These are phyloP conservation scores for Mesorhabditis spiculigera DNA, from an alignment of 2,888 invertebrate species.

Conservation along the genomic window DNA sequence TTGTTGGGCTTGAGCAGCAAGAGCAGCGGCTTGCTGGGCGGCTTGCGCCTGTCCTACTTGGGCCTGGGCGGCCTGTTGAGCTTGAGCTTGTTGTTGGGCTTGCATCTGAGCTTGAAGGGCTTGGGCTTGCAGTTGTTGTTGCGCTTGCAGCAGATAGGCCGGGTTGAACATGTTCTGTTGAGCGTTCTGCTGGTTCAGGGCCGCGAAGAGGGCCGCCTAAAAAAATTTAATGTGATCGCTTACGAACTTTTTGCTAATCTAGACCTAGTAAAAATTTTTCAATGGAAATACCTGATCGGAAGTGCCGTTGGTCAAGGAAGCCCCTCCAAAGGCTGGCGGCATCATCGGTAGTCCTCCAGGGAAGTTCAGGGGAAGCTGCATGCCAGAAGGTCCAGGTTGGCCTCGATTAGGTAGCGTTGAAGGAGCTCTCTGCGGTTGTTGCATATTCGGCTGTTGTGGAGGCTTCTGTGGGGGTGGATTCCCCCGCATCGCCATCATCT, in stretches of 20 bases:
- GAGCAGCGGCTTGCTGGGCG: too few relatives aligned
- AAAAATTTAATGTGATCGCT: neutral
- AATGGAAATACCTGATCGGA: neutral
- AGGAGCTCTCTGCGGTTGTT: neutral
- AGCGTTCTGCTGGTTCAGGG: neutral
- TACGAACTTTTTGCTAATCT: too few relatives aligned
- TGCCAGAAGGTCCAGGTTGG: neutral
- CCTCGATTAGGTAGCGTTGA: neutral
- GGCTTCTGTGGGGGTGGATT: neutral
- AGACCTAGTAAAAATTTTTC: too few relatives aligned
- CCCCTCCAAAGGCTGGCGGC: neutral
- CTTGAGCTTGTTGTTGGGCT: conserved; percentile 14
- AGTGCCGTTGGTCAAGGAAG: conserved; percentile 1
- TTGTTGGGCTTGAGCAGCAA: too few relatives aligned
- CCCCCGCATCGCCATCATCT: neutral
- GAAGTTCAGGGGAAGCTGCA: neutral
- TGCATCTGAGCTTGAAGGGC: conserved; percentile 6
- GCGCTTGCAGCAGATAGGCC: conserved; percentile 7
- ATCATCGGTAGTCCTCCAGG: neutral
- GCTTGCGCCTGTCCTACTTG: neutral
- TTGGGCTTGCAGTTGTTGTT: conserved; percentile 12
- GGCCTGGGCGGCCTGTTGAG: conserved; percentile 10
- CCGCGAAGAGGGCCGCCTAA: neutral
- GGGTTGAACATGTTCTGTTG: too few relatives aligned
- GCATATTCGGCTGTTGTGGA: neutral